Percentiles rank a stretch among this genome's conserved stretches.
Evolutionary conservation across 2,888 invertebrate genomes (phyloP).

Genomic region (Andrena trimmerana): DNA sequence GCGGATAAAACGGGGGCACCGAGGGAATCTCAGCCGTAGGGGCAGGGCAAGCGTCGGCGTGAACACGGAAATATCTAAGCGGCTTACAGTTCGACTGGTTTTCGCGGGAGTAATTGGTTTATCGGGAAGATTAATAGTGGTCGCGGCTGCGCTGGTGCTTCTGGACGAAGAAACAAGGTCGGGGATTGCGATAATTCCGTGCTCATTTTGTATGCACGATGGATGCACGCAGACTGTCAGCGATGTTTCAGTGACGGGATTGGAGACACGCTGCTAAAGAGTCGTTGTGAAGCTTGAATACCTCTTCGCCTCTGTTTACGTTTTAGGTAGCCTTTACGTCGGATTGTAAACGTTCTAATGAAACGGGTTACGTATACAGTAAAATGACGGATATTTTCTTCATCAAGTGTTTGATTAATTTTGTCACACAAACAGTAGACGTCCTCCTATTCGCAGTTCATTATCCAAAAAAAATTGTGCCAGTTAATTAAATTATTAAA

Average conservation of each 20-base stretch:
- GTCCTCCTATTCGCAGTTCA: too few relatives aligned
- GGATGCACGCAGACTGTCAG: constrained; percentile 9
- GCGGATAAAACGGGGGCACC: neutral
- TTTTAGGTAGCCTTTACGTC: too few relatives aligned
- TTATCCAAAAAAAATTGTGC: too few relatives aligned
- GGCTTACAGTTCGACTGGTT: constrained; percentile 42
- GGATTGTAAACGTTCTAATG: too few relatives aligned
- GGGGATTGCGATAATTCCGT: constrained; percentile 26
- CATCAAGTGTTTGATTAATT: too few relatives aligned
- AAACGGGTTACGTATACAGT: too few relatives aligned
- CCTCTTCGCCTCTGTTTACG: too few relatives aligned
- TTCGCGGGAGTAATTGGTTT: constrained; percentile 49
- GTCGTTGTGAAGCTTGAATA: too few relatives aligned
- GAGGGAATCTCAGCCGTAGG: constrained; percentile 20
- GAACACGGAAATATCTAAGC: constrained; percentile 49
- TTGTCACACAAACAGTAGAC: too few relatives aligned
- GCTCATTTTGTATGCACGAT: constrained; percentile 17
- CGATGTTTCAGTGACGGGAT: neutral
- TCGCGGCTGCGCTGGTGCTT: constrained; percentile 8
- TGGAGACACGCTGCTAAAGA: too few relatives aligned
- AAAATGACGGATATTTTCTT: too few relatives aligned
- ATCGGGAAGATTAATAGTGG: constrained; percentile 51
- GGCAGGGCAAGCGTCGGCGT: neutral
- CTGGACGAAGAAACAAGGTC: constrained; percentile 44
- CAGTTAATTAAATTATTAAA: too few relatives aligned